A percentile compares a stretch with the other conserved stretches of the same genome.
Evolutionary conservation across 2,797 vertebrate genomes (phyloP).

Genomic region (Cossypha niveicapilla): DNA sequence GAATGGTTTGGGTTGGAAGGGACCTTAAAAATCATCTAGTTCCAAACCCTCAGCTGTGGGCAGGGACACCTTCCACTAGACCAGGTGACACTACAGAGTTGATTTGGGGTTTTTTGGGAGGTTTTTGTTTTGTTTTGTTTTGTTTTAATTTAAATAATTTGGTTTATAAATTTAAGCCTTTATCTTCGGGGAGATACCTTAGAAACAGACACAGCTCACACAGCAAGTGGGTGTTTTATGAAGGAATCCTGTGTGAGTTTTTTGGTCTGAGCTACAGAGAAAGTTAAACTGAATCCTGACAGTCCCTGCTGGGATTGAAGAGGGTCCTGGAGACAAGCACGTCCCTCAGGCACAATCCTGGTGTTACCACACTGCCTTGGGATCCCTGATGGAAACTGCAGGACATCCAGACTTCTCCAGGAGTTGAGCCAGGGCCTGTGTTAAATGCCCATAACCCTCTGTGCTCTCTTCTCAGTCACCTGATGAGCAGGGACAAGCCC

Average conservation of each 20-base stretch:
- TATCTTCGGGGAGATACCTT: background rate
- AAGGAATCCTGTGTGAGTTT: background rate
- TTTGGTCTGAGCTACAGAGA: background rate
- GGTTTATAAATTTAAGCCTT: background rate
- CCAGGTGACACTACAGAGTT: too few relatives aligned
- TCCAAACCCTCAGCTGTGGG: background rate
- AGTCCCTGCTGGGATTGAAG: background rate
- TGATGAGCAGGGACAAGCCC: background rate
- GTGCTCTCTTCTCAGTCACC: background rate
- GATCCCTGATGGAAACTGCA: background rate
- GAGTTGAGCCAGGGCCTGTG: background rate
- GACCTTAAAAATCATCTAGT: background rate
- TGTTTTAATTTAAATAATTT: background rate
- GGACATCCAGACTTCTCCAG: background rate
- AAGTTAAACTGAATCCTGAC: background rate
- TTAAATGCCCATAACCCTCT: background rate
- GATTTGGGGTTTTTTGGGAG: background rate
- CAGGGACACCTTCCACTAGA: background rate
- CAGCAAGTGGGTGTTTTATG: background rate
- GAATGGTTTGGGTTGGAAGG: background rate
- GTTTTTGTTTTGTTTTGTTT: background rate
- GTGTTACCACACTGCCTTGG: background rate
- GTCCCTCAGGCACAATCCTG: background rate
- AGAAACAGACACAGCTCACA: rapidly evolving
- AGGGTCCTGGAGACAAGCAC: background rate